Evolutionary conservation across 2,797 vertebrate species (phyloP).

Genomic region (Lutjanus campechanus): DNA sequence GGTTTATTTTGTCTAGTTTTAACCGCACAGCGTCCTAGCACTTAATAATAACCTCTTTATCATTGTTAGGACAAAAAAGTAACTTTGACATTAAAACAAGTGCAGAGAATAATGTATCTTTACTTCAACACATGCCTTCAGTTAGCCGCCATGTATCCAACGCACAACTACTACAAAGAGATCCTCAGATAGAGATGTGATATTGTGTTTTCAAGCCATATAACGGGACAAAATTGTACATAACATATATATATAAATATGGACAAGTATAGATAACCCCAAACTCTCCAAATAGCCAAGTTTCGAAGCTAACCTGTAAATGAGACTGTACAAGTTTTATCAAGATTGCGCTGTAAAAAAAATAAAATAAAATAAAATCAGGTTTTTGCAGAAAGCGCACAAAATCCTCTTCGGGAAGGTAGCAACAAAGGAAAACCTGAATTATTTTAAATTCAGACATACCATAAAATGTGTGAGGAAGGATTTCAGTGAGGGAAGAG

Average conservation of each 20-base stretch:
- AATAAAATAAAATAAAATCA: not conserved
- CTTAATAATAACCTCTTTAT: constrained; percentile 18
- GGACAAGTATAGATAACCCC: constrained; percentile 2
- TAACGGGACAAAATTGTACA: constrained; percentile 33
- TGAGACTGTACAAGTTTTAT: constrained; percentile 27
- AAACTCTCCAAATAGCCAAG: constrained; percentile 21
- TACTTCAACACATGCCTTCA: constrained; percentile 49
- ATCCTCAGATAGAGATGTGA: constrained; percentile 14
- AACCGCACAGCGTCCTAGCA: constrained; percentile 34
- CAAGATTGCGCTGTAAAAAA: constrained; percentile 17
- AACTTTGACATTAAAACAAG: not conserved
- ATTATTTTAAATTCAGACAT: constrained; percentile 9
- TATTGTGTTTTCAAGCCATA: constrained; percentile 65
- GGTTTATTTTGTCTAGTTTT: not conserved
- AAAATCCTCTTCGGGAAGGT: constrained; percentile 4
- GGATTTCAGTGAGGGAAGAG: not conserved
- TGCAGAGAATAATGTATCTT: not conserved
- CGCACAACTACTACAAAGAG: constrained; percentile 65
- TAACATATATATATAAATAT: constrained; percentile 27
- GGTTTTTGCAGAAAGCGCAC: constrained; percentile 26
- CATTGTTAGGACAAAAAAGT: not conserved
- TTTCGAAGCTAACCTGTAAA: constrained; percentile 30
- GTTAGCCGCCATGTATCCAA: constrained; percentile 58
- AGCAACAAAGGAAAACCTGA: constrained; percentile 16
- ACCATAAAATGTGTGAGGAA: not conserved